Evolutionary conservation across 2,797 vertebrate genomes (phyloP).

Genomic region (Onychomys torridus): DNA sequence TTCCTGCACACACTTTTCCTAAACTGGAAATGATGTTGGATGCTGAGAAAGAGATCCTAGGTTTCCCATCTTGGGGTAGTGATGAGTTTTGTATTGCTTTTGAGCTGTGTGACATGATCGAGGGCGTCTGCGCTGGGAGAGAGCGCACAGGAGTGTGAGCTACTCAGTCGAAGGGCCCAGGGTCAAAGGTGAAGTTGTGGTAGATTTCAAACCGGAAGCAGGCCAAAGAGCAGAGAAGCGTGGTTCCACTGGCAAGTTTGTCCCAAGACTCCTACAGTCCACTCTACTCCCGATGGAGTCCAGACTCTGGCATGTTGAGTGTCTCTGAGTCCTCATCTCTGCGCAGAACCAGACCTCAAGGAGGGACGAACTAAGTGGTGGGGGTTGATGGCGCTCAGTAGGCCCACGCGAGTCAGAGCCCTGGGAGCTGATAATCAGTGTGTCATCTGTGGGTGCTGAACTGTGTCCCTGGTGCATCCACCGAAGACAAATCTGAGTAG

Average conservation of each 20-base stretch:
- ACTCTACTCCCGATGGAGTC: neutral
- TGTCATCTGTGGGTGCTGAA: neutral
- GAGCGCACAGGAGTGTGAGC: neutral
- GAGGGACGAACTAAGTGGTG: no score
- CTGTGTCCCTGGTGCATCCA: neutral
- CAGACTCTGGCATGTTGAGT: neutral
- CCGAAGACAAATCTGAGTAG: neutral
- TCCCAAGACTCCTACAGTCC: neutral
- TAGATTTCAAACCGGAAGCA: neutral
- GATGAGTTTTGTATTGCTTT: neutral
- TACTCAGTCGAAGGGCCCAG: neutral
- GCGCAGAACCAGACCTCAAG: neutral
- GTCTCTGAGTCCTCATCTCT: neutral
- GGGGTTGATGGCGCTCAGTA: neutral
- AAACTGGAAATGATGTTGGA: neutral
- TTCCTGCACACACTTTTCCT: neutral
- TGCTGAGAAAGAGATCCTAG: neutral
- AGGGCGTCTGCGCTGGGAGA: neutral
- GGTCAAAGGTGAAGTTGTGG: neutral
- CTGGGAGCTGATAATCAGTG: constrained; percentile 34
- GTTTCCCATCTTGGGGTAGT: neutral
- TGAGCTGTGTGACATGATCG: neutral
- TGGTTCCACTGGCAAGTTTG: neutral
- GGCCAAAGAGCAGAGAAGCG: neutral
- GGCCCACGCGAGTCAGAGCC: fast-evolving